Evolutionary conservation across 2,113 vertebrate species (phyloP).

Genomic region (Hippocampus barbouri): DNA sequence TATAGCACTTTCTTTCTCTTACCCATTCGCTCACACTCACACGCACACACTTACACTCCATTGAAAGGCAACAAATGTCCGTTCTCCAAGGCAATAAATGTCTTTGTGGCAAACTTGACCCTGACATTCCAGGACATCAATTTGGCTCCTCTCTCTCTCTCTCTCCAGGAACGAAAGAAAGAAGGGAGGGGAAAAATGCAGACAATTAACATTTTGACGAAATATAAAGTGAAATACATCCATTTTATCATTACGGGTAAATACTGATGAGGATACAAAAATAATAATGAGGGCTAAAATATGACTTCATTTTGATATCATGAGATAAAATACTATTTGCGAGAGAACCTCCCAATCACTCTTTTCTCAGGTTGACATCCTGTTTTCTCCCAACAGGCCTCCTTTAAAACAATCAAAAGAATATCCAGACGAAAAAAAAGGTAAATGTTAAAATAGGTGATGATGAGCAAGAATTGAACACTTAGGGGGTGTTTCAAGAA

Average conservation of each 20-base stretch:
- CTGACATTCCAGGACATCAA: conserved; percentile 64
- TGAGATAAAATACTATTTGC: conserved; percentile 64
- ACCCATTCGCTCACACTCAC: conserved; percentile 36
- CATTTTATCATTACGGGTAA: conserved; percentile 65
- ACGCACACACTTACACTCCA: conserved; percentile 45
- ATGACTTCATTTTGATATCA: conserved; percentile 57
- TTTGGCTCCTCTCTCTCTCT: conserved; percentile 53
- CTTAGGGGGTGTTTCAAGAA: conserved; percentile 43
- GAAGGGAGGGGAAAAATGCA: conserved; percentile 36
- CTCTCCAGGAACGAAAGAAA: conserved; percentile 51
- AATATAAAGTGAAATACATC: conserved; percentile 62
- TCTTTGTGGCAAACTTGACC: conserved; percentile 75
- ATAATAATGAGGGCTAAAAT: conserved; percentile 60
- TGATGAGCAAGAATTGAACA: conserved; percentile 54
- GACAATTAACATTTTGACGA: conserved; percentile 42
- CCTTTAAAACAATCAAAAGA: conserved; percentile 31
- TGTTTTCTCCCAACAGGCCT: conserved; percentile 31
- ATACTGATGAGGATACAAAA: conserved; percentile 67
- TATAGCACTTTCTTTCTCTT: conserved; percentile 41
- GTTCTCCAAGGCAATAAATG: conserved; percentile 76
- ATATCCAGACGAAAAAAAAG: conserved; percentile 17
- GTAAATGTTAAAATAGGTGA: conserved; percentile 44
- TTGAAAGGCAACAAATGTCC: conserved; percentile 74
- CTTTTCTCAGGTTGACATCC: conserved; percentile 27
- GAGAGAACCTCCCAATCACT: conserved; percentile 44